Evolutionary conservation across 2,888 invertebrate genomes (phyloP).

Genomic region (Amphipyra berbera): DNA sequence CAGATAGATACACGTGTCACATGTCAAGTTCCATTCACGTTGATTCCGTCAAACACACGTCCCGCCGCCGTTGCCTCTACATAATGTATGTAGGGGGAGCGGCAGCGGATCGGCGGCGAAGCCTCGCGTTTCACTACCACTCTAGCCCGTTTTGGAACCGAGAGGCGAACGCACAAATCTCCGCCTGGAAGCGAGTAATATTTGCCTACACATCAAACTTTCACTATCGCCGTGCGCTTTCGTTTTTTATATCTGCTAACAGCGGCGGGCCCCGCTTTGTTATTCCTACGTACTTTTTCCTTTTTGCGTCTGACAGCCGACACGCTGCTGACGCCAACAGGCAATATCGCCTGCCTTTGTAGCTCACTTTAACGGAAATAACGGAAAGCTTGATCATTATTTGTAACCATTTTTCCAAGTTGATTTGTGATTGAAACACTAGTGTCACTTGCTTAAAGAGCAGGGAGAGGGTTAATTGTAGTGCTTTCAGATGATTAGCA

Average conservation of each 20-base stretch:
- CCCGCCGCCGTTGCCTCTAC: conserved; percentile 71
- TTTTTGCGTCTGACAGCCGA: conserved; percentile 66
- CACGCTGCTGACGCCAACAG: conserved; percentile 52
- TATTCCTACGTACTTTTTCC: conserved; percentile 74
- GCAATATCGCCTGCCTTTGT: conserved; percentile 38
- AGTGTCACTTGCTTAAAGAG: neutral
- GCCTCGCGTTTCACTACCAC: conserved; percentile 72
- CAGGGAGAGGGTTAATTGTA: too few species aligned
- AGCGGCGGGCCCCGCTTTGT: conserved; percentile 79
- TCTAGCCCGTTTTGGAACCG: conserved; percentile 81
- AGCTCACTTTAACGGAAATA: conserved; percentile 49
- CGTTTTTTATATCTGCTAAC: conserved; percentile 86
- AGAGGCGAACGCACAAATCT: conserved; percentile 86
- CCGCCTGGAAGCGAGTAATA: conserved; percentile 85
- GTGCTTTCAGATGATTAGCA: too few species aligned
- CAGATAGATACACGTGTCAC: conserved; percentile 80
- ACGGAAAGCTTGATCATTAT: conserved; percentile 14
- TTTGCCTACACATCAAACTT: conserved; percentile 90
- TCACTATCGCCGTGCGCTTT: conserved; percentile 88
- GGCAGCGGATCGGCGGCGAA: conserved; percentile 68
- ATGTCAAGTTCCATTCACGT: conserved; percentile 85
- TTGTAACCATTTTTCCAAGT: conserved; percentile 3
- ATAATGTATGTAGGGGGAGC: conserved; percentile 78
- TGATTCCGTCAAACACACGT: conserved; percentile 79
- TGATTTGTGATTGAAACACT: neutral